These are phyloP conservation scores for Odobenus rosmarus DNA, from an alignment of 2,113 vertebrate genomes.

Conservation along the genomic window DNA sequence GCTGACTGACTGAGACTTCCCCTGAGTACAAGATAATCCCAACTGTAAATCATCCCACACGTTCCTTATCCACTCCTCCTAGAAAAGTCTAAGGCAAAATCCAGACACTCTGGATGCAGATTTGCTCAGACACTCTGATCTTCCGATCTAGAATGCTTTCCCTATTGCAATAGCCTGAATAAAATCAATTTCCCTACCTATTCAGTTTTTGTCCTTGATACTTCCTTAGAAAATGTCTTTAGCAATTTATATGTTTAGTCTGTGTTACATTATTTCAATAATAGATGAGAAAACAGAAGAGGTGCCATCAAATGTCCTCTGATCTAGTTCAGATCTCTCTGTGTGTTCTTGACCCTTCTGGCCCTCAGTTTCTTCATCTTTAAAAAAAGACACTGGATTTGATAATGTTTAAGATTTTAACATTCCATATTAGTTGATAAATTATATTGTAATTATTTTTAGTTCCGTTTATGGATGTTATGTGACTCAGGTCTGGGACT, in stretches of 20 bases:
- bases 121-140: background rate
- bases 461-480: conserved; percentile 8
- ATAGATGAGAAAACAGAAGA: background rate
- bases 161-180: background rate
- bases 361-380: background rate
- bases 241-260: conserved; percentile 44
- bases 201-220: background rate
- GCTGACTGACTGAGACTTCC: background rate
- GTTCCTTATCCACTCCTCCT: background rate
- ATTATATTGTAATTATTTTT: background rate
- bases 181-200: background rate
- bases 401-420: conserved; percentile 39
- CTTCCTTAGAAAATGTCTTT: background rate
- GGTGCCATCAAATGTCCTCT: background rate
- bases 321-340: background rate
- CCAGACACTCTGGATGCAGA: too few species aligned
- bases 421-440: background rate
- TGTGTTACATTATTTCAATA: conserved; percentile 9
- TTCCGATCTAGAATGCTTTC: background rate
- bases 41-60: background rate
- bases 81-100: conserved; percentile 18
- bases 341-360: background rate
- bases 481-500: background rate
- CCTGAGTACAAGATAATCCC: background rate
- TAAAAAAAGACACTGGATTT: background rate